Evolutionary conservation across 1,140 invertebrate genomes (phyloP).

Genomic region (Trichoplusia ni): DNA sequence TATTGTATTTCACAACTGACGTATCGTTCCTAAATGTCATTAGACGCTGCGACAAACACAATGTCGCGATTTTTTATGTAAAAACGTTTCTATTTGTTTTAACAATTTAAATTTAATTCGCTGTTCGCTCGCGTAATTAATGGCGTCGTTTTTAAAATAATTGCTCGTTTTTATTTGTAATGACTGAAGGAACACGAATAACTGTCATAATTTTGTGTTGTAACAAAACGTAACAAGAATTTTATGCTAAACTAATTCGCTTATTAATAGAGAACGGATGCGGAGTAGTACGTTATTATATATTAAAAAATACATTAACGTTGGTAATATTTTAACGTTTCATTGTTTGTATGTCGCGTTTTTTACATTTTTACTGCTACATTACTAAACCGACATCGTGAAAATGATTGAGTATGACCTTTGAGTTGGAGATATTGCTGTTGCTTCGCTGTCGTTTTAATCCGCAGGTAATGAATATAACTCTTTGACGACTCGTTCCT

Average conservation of each 20-base stretch:
- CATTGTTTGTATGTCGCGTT: too few species aligned
- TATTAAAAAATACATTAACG: background rate
- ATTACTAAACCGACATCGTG: too few species aligned
- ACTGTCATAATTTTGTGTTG: conserved; percentile 22
- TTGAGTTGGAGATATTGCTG: too few species aligned
- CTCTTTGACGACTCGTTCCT: too few species aligned
- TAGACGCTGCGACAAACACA: too few species aligned
- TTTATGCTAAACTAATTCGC: conserved; percentile 12
- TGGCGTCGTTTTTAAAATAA: conserved; percentile 25
- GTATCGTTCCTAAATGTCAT: conserved; percentile 1
- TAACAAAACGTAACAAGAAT: conserved; percentile 20
- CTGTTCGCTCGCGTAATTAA: conserved; percentile 7
- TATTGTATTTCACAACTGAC: conserved; percentile 21
- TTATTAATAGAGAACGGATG: background rate
- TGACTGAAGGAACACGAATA: conserved; percentile 29
- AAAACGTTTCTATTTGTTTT: conserved; percentile 17
- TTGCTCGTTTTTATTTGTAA: conserved; percentile 28
- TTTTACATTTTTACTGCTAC: too few species aligned
- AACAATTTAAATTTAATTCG: conserved; percentile 13
- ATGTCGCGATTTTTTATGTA: background rate
- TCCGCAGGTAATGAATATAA: too few species aligned
- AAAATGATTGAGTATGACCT: too few species aligned
- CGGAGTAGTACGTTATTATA: background rate
- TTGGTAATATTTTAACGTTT: too few species aligned
- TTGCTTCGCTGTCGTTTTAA: too few species aligned